A percentile compares a stretch with the other conserved stretches of the same genome.
Conservation (phyloP, 2,113 vertebrate genomes). For the Sinocyclocheilus anshuiensis region DNA sequence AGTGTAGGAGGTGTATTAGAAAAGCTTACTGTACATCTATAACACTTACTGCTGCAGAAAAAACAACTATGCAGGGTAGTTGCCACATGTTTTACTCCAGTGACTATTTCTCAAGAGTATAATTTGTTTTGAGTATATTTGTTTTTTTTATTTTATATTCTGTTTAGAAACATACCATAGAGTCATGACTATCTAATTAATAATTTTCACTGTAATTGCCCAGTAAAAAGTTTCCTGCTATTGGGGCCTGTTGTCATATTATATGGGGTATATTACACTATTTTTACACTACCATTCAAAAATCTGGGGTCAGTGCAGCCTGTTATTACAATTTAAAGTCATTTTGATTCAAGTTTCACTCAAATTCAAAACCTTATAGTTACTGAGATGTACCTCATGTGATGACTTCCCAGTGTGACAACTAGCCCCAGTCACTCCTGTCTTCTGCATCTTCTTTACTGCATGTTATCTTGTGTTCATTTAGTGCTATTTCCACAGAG, state of each 20-base stretch:
- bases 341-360: no score
- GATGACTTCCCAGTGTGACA: neutral
- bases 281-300: neutral
- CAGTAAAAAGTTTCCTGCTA: neutral
- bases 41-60: neutral
- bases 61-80: neutral
- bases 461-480: slow-evolving; percentile 1
- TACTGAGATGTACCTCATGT: neutral
- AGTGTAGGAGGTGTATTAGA: neutral
- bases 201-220: neutral
- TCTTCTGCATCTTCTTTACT: neutral
- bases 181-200: neutral
- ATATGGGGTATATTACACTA: no score
- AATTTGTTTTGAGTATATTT: neutral
- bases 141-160: neutral
- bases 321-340: neutral
- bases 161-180: neutral
- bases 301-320: neutral
- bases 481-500: slow-evolving; percentile 18
- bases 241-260: neutral
- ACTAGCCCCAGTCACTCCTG: neutral
- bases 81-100: neutral
- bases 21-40: slow-evolving; percentile 18
- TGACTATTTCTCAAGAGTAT: neutral
- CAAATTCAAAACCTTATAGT: neutral